phyloP scores from a whole-genome alignment of 2,888 invertebrate genomes.

The Anthophora plumipes region DNA sequence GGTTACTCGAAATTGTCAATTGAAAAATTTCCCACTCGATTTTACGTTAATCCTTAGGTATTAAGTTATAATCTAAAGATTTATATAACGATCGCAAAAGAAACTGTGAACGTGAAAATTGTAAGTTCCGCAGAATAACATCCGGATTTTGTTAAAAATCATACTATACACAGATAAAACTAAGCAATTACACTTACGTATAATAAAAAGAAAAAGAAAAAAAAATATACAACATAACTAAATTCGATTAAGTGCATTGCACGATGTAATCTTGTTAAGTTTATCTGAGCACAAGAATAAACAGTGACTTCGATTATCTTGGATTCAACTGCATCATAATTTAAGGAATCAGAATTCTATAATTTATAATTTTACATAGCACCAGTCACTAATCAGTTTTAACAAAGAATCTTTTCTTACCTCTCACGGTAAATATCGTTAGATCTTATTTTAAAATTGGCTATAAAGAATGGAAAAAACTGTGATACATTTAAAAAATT shows the following conservation, averaged over 20 bases:
- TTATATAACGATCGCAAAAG: constrained; percentile 34
- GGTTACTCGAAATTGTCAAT: constrained; percentile 45
- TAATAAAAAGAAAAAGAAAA: too few species aligned
- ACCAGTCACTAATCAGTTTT: constrained; percentile 66
- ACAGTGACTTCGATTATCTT: constrained; percentile 48
- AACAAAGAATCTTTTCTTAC: constrained; percentile 43
- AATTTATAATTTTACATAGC: constrained; percentile 64
- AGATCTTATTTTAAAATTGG: constrained; percentile 48
- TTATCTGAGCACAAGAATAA: constrained; percentile 61
- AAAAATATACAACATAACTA: constrained; percentile 41
- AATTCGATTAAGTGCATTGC: constrained; percentile 59
- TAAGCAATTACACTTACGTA: constrained; percentile 13
- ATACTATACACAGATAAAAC: constrained; percentile 7
- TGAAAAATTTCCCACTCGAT: constrained; percentile 30
- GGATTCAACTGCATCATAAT: constrained; percentile 55
- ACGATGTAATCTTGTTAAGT: constrained; percentile 47
- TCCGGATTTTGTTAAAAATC: neutral
- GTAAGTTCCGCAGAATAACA: neutral
- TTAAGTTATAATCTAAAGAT: constrained; percentile 47
- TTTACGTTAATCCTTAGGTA: constrained; percentile 43
- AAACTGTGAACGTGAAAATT: constrained; percentile 13
- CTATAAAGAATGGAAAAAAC: constrained; percentile 39
- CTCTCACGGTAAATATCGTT: constrained; percentile 35
- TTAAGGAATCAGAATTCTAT: constrained; percentile 54
- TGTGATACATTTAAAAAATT: constrained; percentile 38